Evolutionary conservation across 2,113 vertebrate genomes (phyloP).

Genomic region (Suricata suricatta): DNA sequence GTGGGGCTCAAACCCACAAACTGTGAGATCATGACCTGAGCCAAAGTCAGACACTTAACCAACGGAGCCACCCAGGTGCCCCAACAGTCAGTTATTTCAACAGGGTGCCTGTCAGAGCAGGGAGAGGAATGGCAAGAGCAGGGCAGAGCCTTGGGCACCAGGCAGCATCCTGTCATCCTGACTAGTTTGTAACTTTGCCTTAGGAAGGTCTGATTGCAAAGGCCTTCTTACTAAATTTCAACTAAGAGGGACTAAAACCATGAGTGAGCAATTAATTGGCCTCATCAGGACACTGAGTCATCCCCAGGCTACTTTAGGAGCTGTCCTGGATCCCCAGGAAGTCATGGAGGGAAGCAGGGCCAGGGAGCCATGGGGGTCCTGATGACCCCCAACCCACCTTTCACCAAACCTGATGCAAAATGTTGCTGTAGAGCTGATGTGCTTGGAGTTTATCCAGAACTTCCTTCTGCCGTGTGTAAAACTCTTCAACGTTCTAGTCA

Average conservation of each 20-base stretch:
- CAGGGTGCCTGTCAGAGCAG: not conserved
- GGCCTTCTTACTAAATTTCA: not conserved
- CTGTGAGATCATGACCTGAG: too few species aligned
- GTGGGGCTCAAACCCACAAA: too few species aligned
- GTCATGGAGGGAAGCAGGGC: too few species aligned
- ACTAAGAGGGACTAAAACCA: not conserved
- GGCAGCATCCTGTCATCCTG: not conserved
- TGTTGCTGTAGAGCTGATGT: not conserved
- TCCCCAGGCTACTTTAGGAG: too few species aligned
- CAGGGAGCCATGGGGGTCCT: not conserved
- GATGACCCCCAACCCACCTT: not conserved
- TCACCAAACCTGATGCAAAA: not conserved
- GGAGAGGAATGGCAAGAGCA: not conserved
- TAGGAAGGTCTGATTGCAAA: not conserved
- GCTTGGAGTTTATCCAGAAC: not conserved
- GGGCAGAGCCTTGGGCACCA: not conserved
- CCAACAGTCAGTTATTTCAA: not conserved
- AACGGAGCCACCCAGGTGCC: too few species aligned
- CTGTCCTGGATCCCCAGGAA: not conserved
- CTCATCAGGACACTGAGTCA: not conserved
- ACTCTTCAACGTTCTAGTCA: not conserved
- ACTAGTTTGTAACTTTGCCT: not conserved
- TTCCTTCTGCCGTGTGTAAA: not conserved
- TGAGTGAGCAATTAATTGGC: not conserved
- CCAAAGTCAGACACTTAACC: too few species aligned